These are phyloP conservation scores for Xestia rhomboidea DNA, from an alignment of 2,888 invertebrate genomes.

Conservation along the genomic window DNA sequence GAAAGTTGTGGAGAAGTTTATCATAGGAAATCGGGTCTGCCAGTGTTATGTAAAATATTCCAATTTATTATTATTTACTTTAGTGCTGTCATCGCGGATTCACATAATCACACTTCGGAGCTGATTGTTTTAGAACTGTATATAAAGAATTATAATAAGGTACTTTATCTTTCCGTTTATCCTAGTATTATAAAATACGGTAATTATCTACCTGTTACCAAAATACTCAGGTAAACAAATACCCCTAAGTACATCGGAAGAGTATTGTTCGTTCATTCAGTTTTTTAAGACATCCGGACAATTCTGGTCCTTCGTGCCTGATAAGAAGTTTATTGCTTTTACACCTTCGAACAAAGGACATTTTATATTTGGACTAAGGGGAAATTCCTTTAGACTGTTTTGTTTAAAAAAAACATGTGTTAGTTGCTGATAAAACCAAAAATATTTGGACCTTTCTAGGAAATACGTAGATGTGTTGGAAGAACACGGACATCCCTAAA, in stretches of 20 bases:
- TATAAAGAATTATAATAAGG: not conserved
- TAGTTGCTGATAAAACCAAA: constrained; percentile 48
- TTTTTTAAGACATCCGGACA: constrained; percentile 64
- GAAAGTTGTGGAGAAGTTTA: too few relatives aligned
- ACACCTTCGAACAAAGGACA: constrained; percentile 72
- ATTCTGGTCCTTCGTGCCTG: constrained; percentile 30
- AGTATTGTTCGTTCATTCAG: constrained; percentile 52
- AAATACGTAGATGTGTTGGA: constrained; percentile 13
- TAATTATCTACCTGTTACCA: constrained; percentile 15
- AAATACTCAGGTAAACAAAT: constrained; percentile 35
- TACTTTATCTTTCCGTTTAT: not conserved
- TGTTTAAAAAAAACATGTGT: constrained; percentile 61
- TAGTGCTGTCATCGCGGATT: not conserved
- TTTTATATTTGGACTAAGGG: constrained; percentile 50
- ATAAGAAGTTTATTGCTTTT: constrained; percentile 71
- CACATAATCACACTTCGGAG: not conserved
- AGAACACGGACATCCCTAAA: not conserved
- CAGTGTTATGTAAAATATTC: not conserved
- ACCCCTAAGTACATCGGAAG: constrained; percentile 34
- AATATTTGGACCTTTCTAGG: constrained; percentile 34
- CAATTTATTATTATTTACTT: not conserved
- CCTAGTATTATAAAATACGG: constrained; percentile 4
- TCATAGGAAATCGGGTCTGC: too few relatives aligned
- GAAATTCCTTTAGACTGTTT: constrained; percentile 57
- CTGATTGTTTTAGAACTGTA: not conserved